Base-by-base conservation (phyloP, 2,113 vertebrate species). In the Labeo catla region DNA sequence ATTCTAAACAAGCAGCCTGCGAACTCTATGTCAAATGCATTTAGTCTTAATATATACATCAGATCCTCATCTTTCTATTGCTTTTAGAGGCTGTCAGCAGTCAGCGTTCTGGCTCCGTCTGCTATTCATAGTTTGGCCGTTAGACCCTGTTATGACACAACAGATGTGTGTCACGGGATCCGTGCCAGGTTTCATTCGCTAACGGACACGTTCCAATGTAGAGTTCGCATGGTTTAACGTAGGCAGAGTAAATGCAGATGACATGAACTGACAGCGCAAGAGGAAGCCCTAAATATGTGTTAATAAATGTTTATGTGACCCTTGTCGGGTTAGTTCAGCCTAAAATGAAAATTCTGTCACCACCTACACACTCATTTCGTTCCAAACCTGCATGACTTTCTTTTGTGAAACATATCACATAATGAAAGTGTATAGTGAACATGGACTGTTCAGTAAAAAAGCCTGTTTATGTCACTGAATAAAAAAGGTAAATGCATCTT, bases 11-110 rank as follows among this genome's bases (percentile, higher is more conserved):
- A 68, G 19, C 49, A 50, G 63, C 49, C 76, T 52, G 28, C 15
- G 52, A 78, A 57, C 76, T 50, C 70, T 15, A 10, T 77, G 49
- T 77, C 74, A 77, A 16, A 77, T 54, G 49, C 23, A 54, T 77
- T 77, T 54, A 77, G 49, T 5, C 47, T 36, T 77, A 50, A 54
- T 77, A 77, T 54, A 77, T 54, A 77, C 76, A 77, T 77, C 49
- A 77, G 16, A 77, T 77, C 76, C 13, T 8, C 76, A 45, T 11
- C 68, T 72, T 72, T 72, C 19, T 72, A 72, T 45, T 77, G 47
- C 49, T 77, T 54, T 54, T 36, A 50, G 23, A 34, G 47, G 23
- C 23, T 77, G 76, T 11, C n/a, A n/a, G 43, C 0, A 1, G 76
- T 11, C n/a, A n/a, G 43, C 0, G 2, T 77, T 54, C 50, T 77